These are phyloP conservation scores for Bradypus variegatus DNA, from an alignment of 2,797 vertebrate species.

Conservation along the genomic window DNA sequence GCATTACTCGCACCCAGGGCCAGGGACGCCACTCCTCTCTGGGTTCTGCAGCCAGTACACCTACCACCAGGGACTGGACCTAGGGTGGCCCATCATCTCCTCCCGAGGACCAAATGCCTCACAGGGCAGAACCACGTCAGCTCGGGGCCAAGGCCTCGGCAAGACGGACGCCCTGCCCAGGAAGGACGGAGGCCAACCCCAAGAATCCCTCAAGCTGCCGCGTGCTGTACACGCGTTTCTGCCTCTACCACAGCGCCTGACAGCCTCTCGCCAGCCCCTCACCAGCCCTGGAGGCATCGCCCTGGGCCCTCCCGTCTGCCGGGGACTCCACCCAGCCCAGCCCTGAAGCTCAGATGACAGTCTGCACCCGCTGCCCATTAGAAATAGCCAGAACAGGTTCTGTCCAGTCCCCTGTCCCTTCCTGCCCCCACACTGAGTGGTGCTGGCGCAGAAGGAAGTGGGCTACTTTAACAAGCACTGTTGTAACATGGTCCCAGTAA, in stretches of 20 bases:
- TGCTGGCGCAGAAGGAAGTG: not conserved
- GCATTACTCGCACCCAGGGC: not conserved
- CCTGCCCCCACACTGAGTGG: not conserved
- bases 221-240: not conserved
- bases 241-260: too few species aligned
- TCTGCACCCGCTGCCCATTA: constrained; percentile 27
- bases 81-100: not conserved
- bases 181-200: not conserved
- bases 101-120: not conserved
- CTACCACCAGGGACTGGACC: not conserved
- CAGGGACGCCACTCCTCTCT: not conserved
- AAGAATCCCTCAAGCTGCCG: not conserved
- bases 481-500: constrained; percentile 7
- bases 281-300: not conserved
- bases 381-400: constrained; percentile 52
- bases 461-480: constrained; percentile 14
- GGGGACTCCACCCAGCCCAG: not conserved
- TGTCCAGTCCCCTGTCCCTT: not conserved
- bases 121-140: not conserved
- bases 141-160: not conserved
- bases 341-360: constrained; percentile 41
- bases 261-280: not conserved
- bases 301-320: not conserved
- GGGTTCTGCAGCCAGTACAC: not conserved
- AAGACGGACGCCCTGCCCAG: too few species aligned